Evolutionary conservation across 2,888 invertebrate species (phyloP), one percentile per base, ranked within the genome.

Genomic region (Hipparchia sbordonii): DNA sequence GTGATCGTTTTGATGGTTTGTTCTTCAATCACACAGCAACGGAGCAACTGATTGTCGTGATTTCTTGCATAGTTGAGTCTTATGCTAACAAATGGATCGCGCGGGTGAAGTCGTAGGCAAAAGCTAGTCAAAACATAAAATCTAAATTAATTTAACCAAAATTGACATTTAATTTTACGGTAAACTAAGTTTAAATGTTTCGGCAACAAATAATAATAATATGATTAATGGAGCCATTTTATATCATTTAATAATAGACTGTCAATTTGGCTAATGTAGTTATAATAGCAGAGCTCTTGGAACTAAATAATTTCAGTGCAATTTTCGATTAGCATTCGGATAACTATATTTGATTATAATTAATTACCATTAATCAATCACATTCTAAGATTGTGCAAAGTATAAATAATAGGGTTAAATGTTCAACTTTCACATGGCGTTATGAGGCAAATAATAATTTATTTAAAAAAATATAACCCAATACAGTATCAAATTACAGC

Each of bases 241-340:
- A 8, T 62, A 39, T 39, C 10, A 60, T 60, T 62, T 39, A 39
- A 46, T 46, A 39, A 39, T 48, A 13, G 8, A 8, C 13, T 46
- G 12, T 13, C 46, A 62, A 65, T 39, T 52, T 33, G 51, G 52
- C 6, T 65, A 52, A 52, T 65, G 65, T 52, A 52, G 6, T 65
- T 65, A 52, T 65, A 52, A 52, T 65, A 33, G 33, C 10, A 7
- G 7, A 6, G 5, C 10, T 52, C 33, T 52, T 33, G 46, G 13
- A 62, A 62, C 48, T 62, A 13, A 13, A 9, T 62, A 46, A 62
- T 48, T 13, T 46, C 8, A 9, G 9, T 48, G 8, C 13, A 48
- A 62, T 62, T 48, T 23, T 46, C 62, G 46, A 62, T 46, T 45
- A 13, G 62, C 12, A 12, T 60, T 39, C 39, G 5, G 12, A 39